Base-by-base conservation (phyloP, 2,888 invertebrate genomes). In the Thumatha senex region DNA sequence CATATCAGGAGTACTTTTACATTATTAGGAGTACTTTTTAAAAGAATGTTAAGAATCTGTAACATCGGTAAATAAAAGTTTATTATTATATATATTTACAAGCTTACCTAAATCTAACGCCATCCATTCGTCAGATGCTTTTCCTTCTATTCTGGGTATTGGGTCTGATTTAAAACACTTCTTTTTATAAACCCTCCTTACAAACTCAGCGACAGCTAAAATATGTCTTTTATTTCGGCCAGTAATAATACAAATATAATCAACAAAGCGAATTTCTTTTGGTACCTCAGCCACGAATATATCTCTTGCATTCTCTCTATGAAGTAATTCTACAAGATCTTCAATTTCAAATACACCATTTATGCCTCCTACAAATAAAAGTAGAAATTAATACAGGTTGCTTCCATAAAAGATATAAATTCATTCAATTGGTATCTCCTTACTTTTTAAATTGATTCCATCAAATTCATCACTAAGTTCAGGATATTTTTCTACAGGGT, bases 341-440 rank as follows among this genome's bases (percentile, higher is more conserved):
- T 97, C 96, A 40, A 98, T 93, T 69, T 98, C 98, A 86, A 95
- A 98, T 0, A 98, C 98, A 30, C 98, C 98, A 61, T 82, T 92
- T 54, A 92, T 71, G 11, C 98, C 98, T 77, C 96, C 98, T 98
- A 74, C n/a, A 41, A 92, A 90, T 56, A 58, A 13, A 9, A 12
- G n/a, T n/a, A 35, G 13, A n/a, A 12, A 13, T 34, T 10, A 24
- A 15, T 24, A 24, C 18, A 4, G 18, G 18, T 4, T 24, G 18
- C 2, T 24, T 24, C 5, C 18, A 5, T n/a, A 24, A 24, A 24
- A 24, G 18, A 24, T 24, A 31, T 24, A 2, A 24, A 1, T 24
- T 2, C 40, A 12, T 12, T 24, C 12, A 1, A 33, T n/a, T 15
- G 30, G 9, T 49, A 80, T 2, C 5, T 24, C 18, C 93, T 88